phyloP scores from a whole-genome alignment of 2,888 invertebrate genomes.

The Eristalis pertinax region DNA sequence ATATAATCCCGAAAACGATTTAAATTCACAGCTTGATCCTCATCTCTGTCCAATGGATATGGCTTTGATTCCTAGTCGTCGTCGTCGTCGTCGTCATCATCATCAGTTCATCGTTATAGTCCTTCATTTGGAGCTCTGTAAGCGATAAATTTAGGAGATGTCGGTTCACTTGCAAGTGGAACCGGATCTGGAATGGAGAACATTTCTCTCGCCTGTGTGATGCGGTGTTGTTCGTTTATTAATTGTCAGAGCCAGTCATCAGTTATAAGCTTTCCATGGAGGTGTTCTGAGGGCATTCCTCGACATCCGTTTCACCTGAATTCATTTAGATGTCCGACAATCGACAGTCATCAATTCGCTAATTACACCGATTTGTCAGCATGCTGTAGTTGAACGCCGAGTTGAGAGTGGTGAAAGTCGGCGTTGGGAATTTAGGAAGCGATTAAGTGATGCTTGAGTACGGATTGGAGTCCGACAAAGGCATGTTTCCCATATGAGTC shows the following conservation, averaged over 20 bases:
- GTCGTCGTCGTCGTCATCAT: constrained; percentile 4
- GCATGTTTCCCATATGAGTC: constrained; percentile 21
- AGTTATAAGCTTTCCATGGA: constrained; percentile 1
- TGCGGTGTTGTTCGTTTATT: constrained; percentile 6
- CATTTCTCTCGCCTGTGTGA: background rate
- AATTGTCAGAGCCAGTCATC: constrained; percentile 16
- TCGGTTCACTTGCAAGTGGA: background rate
- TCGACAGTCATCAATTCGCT: constrained; percentile 65
- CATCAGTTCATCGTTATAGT: background rate
- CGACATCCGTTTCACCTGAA: constrained; percentile 39
- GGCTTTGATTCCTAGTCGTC: constrained; percentile 49
- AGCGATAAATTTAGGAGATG: constrained; percentile 1
- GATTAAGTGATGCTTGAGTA: constrained; percentile 53
- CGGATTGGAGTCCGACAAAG: constrained; percentile 45
- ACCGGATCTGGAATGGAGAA: background rate
- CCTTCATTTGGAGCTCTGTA: background rate
- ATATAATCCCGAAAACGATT: constrained; percentile 63
- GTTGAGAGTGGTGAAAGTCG: constrained; percentile 52
- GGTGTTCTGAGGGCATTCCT: background rate
- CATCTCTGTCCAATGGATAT: constrained; percentile 16
- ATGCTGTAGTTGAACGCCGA: background rate
- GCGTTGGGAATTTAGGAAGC: constrained; percentile 33
- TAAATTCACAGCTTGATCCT: constrained; percentile 69
- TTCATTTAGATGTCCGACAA: constrained; percentile 53
- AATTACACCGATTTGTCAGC: constrained; percentile 62